Base-by-base conservation (phyloP, 2,888 invertebrate species). In the Zaprionus obscuricornis region DNA sequence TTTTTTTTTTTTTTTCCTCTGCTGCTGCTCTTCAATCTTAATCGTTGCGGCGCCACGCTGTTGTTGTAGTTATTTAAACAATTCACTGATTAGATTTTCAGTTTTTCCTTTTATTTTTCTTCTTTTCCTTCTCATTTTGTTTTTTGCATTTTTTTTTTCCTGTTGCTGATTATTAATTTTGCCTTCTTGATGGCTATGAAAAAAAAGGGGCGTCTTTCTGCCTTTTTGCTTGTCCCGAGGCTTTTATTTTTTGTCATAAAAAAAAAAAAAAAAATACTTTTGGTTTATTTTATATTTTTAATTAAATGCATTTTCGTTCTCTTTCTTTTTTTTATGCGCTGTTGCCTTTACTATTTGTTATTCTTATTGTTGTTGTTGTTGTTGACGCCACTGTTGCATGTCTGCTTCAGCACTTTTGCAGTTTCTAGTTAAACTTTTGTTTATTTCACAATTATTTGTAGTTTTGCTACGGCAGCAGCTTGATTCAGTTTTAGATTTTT, bases 71-170 rank as follows among this genome's bases (percentile, higher is more conserved):
- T 85, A 79, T 79, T 79, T 66, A 69, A 79, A 82, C 85, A 79
- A 85, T 85, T 83, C 70, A 50, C 66, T 79, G 85, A 85, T 79
- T 85, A 83, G 83, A 75, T 79, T 85, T 78, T 64, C 22, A 57
- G 42, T 59, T 39, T 58, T 60, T 51, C 11, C 33, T 14, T 27
- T 24, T 16, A 31, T 16, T 3, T 31, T 11, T 40, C 14, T 20
- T 31, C 10, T 42, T 33, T 20, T 22, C 37, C 22, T 7, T 10
- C 13, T 22, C 34, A 6, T 20, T 31, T 10, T 10, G 13, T 13
- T 29, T 26, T 18, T 27, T 31, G n/a, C 3, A 14, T 27, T 22
- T 13, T 8, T 17, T 27, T 2, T 46, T 39, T n/a, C n/a, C n/a
- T n/a, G n/a, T n/a, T 7, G 17, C 27, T 22, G 1, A 17, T 13